Percentiles rank a stretch among this genome's conserved stretches.
Evolutionary conservation across 2,888 invertebrate species (phyloP).

Genomic region (Trissolcus japonicus): DNA sequence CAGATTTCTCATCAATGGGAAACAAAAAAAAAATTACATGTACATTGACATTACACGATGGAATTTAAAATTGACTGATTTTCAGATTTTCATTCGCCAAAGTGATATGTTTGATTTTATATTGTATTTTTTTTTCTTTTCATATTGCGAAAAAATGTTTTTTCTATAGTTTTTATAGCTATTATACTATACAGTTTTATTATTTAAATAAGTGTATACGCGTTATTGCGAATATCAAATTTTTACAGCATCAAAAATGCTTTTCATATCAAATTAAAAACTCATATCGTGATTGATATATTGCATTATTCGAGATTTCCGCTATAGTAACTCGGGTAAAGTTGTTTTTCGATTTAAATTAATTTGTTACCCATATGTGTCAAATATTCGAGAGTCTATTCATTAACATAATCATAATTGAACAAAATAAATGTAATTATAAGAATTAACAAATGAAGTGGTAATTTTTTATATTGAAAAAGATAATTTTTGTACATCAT

Average conservation of each 20-base stretch:
- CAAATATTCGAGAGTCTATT: neutral
- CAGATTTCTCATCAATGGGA: conserved; percentile 12
- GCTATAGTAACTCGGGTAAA: neutral
- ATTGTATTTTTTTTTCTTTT: neutral
- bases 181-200: too few relatives aligned
- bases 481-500: neutral
- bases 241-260: conserved; percentile 26
- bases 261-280: conserved; percentile 42
- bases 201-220: neutral
- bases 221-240: conserved; percentile 8
- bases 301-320: conserved; percentile 8
- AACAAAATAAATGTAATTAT: too few relatives aligned
- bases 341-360: neutral
- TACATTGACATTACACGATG: conserved; percentile 9
- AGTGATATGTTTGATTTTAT: neutral
- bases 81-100: neutral
- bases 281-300: conserved; percentile 38
- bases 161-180: conserved; percentile 28
- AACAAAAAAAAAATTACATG: conserved; percentile 13
- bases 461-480: conserved; percentile 1
- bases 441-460: neutral
- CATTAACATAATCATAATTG: too few relatives aligned
- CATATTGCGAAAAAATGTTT: conserved; percentile 3
- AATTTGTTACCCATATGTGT: neutral
- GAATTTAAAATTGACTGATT: conserved; percentile 17